Conservation (phyloP, 2,888 invertebrate species). For the Diloba caeruleocephala region DNA sequence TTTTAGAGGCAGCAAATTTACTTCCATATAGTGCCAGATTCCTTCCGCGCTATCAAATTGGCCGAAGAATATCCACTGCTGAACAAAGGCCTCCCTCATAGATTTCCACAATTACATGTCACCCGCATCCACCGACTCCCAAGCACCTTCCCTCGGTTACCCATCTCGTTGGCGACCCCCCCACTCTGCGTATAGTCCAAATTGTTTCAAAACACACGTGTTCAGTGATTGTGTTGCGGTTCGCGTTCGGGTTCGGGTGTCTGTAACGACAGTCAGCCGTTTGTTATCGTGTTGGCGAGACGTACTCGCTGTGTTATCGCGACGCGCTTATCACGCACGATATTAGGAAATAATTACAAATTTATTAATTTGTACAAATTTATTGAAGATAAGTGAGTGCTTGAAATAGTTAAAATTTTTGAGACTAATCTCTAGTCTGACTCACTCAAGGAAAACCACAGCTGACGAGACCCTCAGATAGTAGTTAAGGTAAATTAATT, state of each 20-base stretch:
- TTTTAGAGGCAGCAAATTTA: too few species aligned
- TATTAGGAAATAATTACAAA: neutral
- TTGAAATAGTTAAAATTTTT: too few species aligned
- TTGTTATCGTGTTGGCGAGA: conserved; percentile 46
- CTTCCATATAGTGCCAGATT: too few species aligned
- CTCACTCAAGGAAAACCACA: neutral
- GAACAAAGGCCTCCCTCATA: too few species aligned
- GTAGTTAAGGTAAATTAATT: conserved; percentile 34
- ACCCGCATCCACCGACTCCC: too few species aligned
- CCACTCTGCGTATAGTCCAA: too few species aligned
- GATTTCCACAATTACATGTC: too few species aligned
- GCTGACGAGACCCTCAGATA: neutral
- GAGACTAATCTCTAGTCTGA: too few species aligned
- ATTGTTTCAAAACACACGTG: conserved; percentile 12
- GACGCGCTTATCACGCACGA: neutral
- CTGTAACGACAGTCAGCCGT: conserved; percentile 56
- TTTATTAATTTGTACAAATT: neutral
- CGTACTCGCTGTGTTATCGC: conserved; percentile 33
- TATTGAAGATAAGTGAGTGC: neutral
- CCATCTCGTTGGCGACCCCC: too few species aligned
- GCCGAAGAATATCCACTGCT: too few species aligned
- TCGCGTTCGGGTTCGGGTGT: neutral
- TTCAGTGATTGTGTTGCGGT: neutral
- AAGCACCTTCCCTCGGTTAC: too few species aligned
- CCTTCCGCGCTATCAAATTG: too few species aligned